A percentile compares a stretch with the other conserved stretches of the same genome.
Conservation (phyloP, 1,140 invertebrate species). For the Aphidius ervi region DNA sequence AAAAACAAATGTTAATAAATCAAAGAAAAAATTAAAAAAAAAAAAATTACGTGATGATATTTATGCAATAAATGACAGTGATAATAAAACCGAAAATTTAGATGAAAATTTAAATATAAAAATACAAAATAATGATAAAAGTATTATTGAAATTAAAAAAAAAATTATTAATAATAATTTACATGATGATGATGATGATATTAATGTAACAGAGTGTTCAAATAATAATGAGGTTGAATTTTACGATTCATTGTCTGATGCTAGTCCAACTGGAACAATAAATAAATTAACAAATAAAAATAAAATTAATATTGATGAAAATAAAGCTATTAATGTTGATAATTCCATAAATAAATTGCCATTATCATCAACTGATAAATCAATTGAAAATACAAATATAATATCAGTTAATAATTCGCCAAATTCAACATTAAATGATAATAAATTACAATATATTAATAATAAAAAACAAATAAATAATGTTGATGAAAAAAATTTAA, state of each 20-base stretch:
- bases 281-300: not conserved
- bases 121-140: not conserved
- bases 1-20: conserved; percentile 13
- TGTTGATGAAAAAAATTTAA: conserved; percentile 16
- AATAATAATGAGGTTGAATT: conserved; percentile 11
- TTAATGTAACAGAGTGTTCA: too few species aligned
- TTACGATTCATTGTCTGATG: conserved; percentile 20
- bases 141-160: not conserved
- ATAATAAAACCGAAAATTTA: not conserved
- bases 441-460: not conserved
- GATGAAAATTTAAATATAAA: not conserved
- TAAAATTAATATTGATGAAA: not conserved
- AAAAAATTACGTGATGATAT: conserved; percentile 11
- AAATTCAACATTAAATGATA: not conserved
- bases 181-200: not conserved
- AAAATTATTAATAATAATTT: not conserved
- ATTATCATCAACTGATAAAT: not conserved
- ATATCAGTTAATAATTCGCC: not conserved
- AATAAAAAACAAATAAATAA: not conserved
- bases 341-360: not conserved
- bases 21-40: conserved; percentile 10
- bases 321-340: too few species aligned
- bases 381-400: conserved; percentile 6
- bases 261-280: not conserved
- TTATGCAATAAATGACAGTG: conserved; percentile 10